Evolutionary conservation across 2,888 invertebrate species (phyloP), one percentile per base, ranked within the genome.

Genomic region (Drosophila koepferae): DNA sequence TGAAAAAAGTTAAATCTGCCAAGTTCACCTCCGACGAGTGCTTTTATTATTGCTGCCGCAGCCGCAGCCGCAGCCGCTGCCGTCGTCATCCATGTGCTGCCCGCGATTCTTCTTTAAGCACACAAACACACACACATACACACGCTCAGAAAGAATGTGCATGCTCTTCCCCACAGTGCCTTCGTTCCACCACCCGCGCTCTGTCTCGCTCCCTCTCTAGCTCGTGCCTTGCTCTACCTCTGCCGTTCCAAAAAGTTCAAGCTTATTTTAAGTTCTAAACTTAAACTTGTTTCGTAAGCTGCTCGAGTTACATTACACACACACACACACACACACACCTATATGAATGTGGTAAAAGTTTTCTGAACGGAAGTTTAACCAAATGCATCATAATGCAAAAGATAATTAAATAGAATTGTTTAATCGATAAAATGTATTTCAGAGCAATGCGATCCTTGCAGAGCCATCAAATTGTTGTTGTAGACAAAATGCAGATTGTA

Each of bases 1-100:
- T 87, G 78, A 83, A 88, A 82, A 87, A 90, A 86, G 82, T 87
- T 90, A 81, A 90, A 90, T 84, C 85, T 90, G 85, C 75, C 86
- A 85, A 85, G 80, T 83, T 86, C 88, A 81, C 77, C 76, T 77
- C 82, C 64, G 85, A 80, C 66, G 85, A 84, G 84, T 86, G 87
- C 88, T 91, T 90, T 89, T 90, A 81, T 51, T 51, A 34, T 51
- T 51, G 49, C 49, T 41, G 54, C 8, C 16, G 46, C 46, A 1
- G 46, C 6, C 8, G 20, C 20, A 20, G 44, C 48, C 9, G 28
- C 16, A 8, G 48, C 82, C 69, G 36, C 28, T 5, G 28, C 28
- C 28, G 6, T 28, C 5, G 28, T 28, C 28, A 28, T 4, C 28
- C 28, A 28, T 28, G 14, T 59, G 16, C 31, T 41, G 54, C 28